Conservation (phyloP, 2,113 vertebrate species). For the Dipodomys ordii region DNA sequence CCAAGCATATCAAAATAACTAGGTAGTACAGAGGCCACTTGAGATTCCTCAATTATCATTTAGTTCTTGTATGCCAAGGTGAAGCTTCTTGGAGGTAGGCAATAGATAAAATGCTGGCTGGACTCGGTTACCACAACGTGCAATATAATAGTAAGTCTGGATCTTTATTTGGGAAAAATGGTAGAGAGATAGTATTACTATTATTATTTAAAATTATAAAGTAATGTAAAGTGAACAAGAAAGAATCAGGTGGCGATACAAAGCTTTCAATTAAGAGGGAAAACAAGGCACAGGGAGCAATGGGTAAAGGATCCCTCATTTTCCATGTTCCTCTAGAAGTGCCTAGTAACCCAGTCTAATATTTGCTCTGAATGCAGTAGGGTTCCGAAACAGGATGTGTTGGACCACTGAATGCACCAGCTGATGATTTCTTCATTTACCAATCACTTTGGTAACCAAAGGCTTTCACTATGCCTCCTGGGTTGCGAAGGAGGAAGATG, state of each 20-base stretch:
- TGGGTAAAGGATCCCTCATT: too few species aligned
- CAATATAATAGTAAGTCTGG: too few species aligned
- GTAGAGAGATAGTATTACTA: neutral
- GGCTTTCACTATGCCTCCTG: neutral
- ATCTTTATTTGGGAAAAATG: too few species aligned
- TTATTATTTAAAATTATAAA: neutral
- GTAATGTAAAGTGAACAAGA: neutral
- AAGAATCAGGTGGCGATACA: neutral
- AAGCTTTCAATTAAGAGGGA: neutral
- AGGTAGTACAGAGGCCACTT: neutral
- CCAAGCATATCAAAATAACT: neutral
- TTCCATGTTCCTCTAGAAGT: neutral
- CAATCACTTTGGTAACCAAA: neutral
- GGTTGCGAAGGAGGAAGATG: neutral
- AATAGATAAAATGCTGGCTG: neutral
- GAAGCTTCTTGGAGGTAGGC: neutral
- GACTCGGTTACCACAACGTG: neutral
- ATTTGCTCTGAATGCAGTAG: neutral
- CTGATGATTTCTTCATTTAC: constrained; percentile 18
- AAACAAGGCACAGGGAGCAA: neutral
- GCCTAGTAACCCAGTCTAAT: rapidly evolving
- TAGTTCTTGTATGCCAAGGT: neutral
- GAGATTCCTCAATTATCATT: neutral
- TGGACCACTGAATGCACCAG: neutral
- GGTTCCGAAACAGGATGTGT: neutral